phyloP scores from a whole-genome alignment of 92 coral and sea anemone species.

The Metridium senile region DNA sequence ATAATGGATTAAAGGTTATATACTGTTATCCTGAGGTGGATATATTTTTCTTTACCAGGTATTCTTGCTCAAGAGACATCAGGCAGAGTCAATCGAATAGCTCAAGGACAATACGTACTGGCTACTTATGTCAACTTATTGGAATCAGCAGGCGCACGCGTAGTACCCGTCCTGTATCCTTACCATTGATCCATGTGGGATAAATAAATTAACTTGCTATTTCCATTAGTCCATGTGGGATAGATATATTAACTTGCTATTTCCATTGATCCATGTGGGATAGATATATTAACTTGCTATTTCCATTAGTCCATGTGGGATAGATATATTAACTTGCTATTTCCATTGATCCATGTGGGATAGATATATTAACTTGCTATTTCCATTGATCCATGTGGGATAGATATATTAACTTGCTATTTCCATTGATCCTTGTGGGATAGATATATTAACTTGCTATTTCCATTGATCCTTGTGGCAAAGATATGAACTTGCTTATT shows the following conservation, averaged over 20 bases:
- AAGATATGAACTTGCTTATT: background rate
- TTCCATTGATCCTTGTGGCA: background rate
- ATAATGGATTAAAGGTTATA: no score
- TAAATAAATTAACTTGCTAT: background rate
- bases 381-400: background rate
- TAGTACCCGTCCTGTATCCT: constrained; percentile 26
- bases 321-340: background rate
- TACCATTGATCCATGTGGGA: background rate
- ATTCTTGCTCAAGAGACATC: constrained; percentile 5
- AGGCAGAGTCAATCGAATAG: background rate
- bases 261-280: background rate
- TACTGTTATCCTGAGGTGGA: no score
- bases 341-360: background rate
- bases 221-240: background rate
- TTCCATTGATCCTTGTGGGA: background rate
- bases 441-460: background rate
- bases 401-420: background rate
- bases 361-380: background rate
- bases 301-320: background rate
- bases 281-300: background rate
- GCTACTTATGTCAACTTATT: background rate
- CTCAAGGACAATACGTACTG: constrained; percentile 14
- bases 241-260: background rate
- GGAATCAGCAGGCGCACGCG: constrained; percentile 7
- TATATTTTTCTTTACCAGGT: background rate